Evolutionary conservation across 2,797 vertebrate species (phyloP).

Genomic region (Bovichtus variegatus): DNA sequence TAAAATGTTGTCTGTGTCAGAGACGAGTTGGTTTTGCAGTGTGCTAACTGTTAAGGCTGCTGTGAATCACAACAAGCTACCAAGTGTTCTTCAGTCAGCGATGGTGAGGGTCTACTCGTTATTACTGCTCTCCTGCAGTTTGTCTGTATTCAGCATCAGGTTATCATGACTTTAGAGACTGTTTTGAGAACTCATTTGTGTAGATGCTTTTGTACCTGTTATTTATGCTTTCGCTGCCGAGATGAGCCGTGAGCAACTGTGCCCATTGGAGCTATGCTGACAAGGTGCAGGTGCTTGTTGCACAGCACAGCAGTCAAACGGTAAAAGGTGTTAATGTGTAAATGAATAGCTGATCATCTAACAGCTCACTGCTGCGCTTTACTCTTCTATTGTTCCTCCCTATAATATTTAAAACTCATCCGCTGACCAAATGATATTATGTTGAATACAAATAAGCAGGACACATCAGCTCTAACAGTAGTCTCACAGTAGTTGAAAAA

Average conservation of each 20-base stretch:
- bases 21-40: neutral
- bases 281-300: neutral
- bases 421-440: neutral
- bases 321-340: constrained; percentile 2
- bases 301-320: neutral
- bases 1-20: neutral
- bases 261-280: neutral
- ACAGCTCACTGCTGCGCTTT: neutral
- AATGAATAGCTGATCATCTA: too few species aligned
- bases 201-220: neutral
- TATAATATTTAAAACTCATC: neutral
- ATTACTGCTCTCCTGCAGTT: neutral
- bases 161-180: neutral
- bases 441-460: neutral
- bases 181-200: neutral
- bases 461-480: neutral
- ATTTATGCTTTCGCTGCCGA: neutral
- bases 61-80: neutral
- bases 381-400: neutral
- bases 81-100: neutral
- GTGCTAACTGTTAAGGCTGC: neutral
- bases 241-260: neutral
- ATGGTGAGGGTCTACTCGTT: neutral
- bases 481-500: neutral
- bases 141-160: neutral